Conservation (phyloP, 2,113 vertebrate genomes). For the Sceloporus undulatus region DNA sequence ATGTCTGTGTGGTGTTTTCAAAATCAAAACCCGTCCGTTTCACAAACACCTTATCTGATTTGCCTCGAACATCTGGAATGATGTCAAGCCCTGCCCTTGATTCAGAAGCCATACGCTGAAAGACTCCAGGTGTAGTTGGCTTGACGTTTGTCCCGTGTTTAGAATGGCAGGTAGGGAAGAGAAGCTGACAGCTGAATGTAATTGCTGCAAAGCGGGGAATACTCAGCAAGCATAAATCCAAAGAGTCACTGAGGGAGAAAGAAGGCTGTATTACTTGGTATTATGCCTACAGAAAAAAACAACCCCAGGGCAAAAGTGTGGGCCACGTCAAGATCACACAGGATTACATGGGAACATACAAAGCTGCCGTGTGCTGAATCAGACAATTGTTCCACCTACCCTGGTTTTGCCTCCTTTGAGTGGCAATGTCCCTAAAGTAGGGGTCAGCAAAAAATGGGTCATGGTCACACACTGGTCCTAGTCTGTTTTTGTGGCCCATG, state of each 20-base stretch:
- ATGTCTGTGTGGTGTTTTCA: slow-evolving; percentile 25
- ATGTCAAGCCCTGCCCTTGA: slow-evolving; percentile 13
- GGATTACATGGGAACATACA: background rate
- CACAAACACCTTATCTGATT: slow-evolving; percentile 28
- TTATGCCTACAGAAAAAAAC: background rate
- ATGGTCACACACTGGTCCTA: too few species aligned
- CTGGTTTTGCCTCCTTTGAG: too few species aligned
- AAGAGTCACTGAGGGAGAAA: background rate
- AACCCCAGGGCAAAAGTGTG: background rate
- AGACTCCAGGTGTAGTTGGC: slow-evolving; percentile 42
- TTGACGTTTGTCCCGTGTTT: slow-evolving; percentile 22
- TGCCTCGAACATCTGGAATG: slow-evolving; percentile 35
- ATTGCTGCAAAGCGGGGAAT: background rate
- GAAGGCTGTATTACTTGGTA: background rate
- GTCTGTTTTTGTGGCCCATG: too few species aligned
- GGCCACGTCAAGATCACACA: background rate
- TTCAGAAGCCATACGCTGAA: slow-evolving; percentile 14
- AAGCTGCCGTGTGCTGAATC: too few species aligned
- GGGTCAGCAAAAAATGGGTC: too few species aligned
- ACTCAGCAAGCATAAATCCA: background rate
- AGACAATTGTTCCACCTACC: too few species aligned
- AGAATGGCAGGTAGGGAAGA: slow-evolving; percentile 28
- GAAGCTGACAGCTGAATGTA: background rate
- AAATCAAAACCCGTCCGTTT: slow-evolving; percentile 24
- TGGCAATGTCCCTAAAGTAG: too few species aligned